Conservation (phyloP, 2,113 vertebrate species). For the Campylorhamphus procurvoides region DNA sequence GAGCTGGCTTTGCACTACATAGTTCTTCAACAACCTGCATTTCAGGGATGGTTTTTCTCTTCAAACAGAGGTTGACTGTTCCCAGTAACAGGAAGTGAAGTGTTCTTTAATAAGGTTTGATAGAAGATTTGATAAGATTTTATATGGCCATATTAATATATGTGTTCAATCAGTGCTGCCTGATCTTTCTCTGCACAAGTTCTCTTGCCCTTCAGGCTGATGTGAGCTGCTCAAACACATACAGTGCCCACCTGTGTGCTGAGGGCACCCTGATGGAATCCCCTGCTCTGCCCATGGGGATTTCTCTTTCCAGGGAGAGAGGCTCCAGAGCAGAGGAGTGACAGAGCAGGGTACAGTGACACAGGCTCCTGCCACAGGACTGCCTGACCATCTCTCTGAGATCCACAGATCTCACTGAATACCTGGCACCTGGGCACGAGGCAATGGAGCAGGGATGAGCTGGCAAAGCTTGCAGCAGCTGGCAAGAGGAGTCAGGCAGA, state of each 20-base stretch:
- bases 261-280: too few relatives aligned
- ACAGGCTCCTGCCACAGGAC: background rate
- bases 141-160: background rate
- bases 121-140: background rate
- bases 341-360: background rate
- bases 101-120: background rate
- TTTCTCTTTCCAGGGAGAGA: background rate
- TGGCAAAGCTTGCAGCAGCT: background rate
- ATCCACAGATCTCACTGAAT: background rate
- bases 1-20: background rate
- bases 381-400: rapidly evolving
- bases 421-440: background rate
- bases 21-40: background rate
- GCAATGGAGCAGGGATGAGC: background rate
- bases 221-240: background rate
- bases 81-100: background rate
- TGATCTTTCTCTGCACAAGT: background rate
- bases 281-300: rapidly evolving
- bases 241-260: rapidly evolving
- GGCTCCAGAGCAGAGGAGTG: background rate
- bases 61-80: background rate
- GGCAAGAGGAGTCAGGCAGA: background rate
- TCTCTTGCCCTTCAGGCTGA: background rate
- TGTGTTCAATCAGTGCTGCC: background rate
- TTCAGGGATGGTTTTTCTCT: background rate